Conservation (phyloP, 2,797 vertebrate genomes). For the Carcharodon carcharias region DNA sequence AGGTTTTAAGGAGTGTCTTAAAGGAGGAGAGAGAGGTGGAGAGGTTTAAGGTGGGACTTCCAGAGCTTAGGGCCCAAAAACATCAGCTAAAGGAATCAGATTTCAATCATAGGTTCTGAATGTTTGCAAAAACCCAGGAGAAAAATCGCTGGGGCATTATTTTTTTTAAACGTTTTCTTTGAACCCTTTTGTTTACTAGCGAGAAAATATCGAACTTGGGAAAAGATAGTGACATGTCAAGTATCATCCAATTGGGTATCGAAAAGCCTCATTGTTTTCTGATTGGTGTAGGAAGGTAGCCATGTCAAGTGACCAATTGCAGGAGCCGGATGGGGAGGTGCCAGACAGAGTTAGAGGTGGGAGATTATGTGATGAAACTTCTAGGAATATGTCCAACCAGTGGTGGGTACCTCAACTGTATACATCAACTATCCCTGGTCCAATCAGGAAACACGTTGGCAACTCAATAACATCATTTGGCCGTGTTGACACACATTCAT, state of each 20-base stretch:
- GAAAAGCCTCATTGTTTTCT: no score
- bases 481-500: neutral
- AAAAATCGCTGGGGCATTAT: neutral
- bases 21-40: neutral
- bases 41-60: neutral
- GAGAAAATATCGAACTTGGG: neutral
- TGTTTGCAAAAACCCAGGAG: neutral
- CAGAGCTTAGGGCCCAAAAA: neutral
- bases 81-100: no score
- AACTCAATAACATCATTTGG: no score
- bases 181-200: neutral
- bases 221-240: neutral
- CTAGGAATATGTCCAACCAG: neutral
- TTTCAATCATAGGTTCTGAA: no score
- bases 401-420: no score
- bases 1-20: neutral
- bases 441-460: neutral
- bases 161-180: neutral
- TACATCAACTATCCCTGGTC: neutral
- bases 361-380: neutral
- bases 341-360: neutral
- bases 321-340: no score
- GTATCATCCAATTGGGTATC: no score
- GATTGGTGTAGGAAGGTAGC: neutral
- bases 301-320: no score